A percentile compares a stretch with the other conserved stretches of the same genome.
These are phyloP conservation scores for Drosophila sordidula DNA, from an alignment of 2,888 invertebrate species.

Conservation along the genomic window DNA sequence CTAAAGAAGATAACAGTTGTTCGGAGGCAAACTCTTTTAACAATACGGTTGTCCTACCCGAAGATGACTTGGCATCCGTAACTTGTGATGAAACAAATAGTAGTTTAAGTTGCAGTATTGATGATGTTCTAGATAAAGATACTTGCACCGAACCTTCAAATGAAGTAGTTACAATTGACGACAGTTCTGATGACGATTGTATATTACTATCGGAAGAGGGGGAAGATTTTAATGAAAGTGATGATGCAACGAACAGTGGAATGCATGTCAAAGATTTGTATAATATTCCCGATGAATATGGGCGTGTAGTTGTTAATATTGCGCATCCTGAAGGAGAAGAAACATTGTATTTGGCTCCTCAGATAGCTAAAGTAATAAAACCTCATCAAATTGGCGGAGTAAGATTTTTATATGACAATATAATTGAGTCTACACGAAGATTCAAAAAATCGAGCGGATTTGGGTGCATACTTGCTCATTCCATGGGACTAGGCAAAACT, in stretches of 20 bases:
- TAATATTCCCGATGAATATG: slow-evolving; percentile 95
- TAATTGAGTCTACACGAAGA: slow-evolving; percentile 96
- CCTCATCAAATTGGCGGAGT: slow-evolving; percentile 99
- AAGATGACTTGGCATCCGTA: slow-evolving; percentile 59
- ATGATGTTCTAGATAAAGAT: slow-evolving; percentile 62
- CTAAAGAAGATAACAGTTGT: slow-evolving; percentile 58
- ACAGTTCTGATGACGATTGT: slow-evolving; percentile 92
- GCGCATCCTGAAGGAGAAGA: slow-evolving; percentile 96
- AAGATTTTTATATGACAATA: slow-evolving; percentile 97
- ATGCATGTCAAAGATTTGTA: slow-evolving; percentile 97
- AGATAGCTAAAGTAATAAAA: slow-evolving; percentile 95
- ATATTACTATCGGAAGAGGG: slow-evolving; percentile 94
- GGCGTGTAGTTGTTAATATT: slow-evolving; percentile 96
- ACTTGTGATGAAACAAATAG: slow-evolving; percentile 70
- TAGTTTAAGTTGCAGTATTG: slow-evolving; percentile 69
- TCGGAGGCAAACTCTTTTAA: slow-evolving; percentile 38
- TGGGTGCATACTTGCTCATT: slow-evolving; percentile 99
- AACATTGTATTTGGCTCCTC: slow-evolving; percentile 96
- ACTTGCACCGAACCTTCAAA: slow-evolving; percentile 46
- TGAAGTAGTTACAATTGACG: slow-evolving; percentile 90
- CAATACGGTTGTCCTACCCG: slow-evolving; percentile 56
- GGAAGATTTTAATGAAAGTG: slow-evolving; percentile 88
- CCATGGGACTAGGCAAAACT: slow-evolving; percentile 99
- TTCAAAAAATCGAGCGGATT: slow-evolving; percentile 96
- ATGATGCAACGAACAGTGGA: slow-evolving; percentile 96